phyloP scores from a whole-genome alignment of 1,140 invertebrate species.

The Papilio machaon region DNA sequence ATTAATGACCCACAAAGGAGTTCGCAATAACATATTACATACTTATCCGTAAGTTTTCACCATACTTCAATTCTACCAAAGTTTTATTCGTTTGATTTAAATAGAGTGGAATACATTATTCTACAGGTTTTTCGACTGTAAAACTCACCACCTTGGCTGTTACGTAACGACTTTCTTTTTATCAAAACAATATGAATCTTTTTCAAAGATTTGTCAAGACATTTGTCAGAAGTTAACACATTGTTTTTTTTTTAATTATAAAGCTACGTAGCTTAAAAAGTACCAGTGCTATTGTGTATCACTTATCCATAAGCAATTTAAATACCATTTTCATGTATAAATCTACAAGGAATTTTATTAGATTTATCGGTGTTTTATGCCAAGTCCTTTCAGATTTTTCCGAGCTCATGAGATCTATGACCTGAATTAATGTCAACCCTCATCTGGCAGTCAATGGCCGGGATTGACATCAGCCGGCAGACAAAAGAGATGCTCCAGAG shows the following conservation, averaged over 20 bases:
- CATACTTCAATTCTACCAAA: no score
- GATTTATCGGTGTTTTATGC: conserved; percentile 22
- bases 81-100: no score
- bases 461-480: conserved; percentile 26
- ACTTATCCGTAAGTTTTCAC: background rate
- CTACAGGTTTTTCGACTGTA: no score
- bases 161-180: background rate
- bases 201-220: background rate
- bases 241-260: background rate
- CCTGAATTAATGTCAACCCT: conserved; percentile 39
- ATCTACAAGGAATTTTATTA: background rate
- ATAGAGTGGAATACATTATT: no score
- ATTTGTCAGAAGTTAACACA: background rate
- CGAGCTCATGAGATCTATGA: conserved; percentile 24
- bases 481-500: conserved; percentile 9
- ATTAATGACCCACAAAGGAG: background rate
- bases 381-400: conserved; percentile 15
- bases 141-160: background rate
- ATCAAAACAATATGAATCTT: background rate
- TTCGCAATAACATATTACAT: background rate
- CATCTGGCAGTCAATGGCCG: conserved; percentile 33
- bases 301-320: no score
- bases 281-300: no score
- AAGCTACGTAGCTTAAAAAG: background rate
- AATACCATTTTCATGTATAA: background rate